phyloP scores from a whole-genome alignment of 1,140 invertebrate genomes.

The Asbolus verrucosus region DNA sequence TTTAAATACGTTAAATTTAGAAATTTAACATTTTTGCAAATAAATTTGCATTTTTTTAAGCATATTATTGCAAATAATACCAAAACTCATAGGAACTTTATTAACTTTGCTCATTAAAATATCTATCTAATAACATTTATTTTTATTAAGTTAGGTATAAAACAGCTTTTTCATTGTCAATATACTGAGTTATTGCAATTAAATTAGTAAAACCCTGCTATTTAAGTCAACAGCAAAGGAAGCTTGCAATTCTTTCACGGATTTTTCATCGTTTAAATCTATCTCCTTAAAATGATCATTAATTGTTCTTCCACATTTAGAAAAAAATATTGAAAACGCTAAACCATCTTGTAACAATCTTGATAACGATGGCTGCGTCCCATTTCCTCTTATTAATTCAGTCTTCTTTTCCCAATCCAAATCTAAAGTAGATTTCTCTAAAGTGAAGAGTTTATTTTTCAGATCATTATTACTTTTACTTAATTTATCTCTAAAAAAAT shows the following conservation, averaged over 20 bases:
- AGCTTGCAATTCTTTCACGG: slow-evolving; percentile 50
- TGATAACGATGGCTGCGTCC: slow-evolving; percentile 55
- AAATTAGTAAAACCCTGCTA: slow-evolving; percentile 45
- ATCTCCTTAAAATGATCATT: slow-evolving; percentile 48
- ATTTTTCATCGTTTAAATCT: slow-evolving; percentile 54
- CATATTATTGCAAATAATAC: no score
- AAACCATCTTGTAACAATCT: slow-evolving; percentile 55
- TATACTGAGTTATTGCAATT: slow-evolving; percentile 61
- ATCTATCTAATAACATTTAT: background rate
- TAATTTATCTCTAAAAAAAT: slow-evolving; percentile 56
- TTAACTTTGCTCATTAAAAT: no score
- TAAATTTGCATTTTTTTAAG: no score
- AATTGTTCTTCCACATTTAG: slow-evolving; percentile 50
- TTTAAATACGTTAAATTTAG: no score
- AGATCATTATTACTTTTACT: slow-evolving; percentile 54
- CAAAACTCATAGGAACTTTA: no score
- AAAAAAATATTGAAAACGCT: slow-evolving; percentile 57
- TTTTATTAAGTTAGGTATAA: slow-evolving; percentile 16
- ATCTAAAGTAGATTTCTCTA: slow-evolving; percentile 57
- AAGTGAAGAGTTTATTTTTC: slow-evolving; percentile 56
- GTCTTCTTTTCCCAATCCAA: slow-evolving; percentile 58
- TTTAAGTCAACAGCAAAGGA: slow-evolving; percentile 55
- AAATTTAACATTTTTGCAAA: no score
- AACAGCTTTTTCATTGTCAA: slow-evolving; percentile 54
- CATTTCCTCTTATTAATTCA: slow-evolving; percentile 53